Conservation (phyloP, 2,797 vertebrate genomes). For the Gymnoscopelus braueri region DNA sequence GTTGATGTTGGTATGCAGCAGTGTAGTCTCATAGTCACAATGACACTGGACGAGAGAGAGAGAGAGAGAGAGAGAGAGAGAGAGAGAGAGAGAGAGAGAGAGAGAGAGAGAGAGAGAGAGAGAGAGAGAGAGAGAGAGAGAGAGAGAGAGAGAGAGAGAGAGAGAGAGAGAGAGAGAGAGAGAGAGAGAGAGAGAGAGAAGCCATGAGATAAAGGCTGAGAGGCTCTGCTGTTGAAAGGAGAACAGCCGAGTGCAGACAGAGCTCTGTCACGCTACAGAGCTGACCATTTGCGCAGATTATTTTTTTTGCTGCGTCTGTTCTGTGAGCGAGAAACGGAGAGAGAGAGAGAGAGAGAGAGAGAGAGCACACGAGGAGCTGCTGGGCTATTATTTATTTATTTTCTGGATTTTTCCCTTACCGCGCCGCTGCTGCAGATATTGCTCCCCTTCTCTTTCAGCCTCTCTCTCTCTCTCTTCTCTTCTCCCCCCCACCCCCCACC, state of each 20-base stretch:
- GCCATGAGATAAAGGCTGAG: background rate
- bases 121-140: background rate
- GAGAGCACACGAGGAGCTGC: conserved; percentile 64
- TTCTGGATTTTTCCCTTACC: conserved; percentile 76
- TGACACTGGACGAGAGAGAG: background rate
- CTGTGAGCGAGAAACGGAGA: background rate
- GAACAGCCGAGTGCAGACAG: too few species aligned
- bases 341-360: conserved; percentile 47
- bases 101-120: background rate
- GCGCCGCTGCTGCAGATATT: conserved; percentile 80
- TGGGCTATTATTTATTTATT: conserved; percentile 81
- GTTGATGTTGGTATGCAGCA: conserved; percentile 74
- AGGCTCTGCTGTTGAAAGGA: background rate
- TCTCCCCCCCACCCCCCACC: conserved; percentile 13
- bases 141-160: background rate
- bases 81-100: background rate
- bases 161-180: background rate
- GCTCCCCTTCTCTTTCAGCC: conserved; percentile 44
- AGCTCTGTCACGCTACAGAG: too few species aligned
- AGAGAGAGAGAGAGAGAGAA: background rate
- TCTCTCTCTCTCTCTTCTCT: conserved; percentile 9
- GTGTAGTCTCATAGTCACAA: conserved; percentile 45
- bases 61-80: background rate
- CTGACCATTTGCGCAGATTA: too few species aligned
- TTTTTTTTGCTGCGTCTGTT: too few species aligned